These are phyloP conservation scores for Phyto melanocephala DNA, from an alignment of 2,888 invertebrate species.

Conservation along the genomic window DNA sequence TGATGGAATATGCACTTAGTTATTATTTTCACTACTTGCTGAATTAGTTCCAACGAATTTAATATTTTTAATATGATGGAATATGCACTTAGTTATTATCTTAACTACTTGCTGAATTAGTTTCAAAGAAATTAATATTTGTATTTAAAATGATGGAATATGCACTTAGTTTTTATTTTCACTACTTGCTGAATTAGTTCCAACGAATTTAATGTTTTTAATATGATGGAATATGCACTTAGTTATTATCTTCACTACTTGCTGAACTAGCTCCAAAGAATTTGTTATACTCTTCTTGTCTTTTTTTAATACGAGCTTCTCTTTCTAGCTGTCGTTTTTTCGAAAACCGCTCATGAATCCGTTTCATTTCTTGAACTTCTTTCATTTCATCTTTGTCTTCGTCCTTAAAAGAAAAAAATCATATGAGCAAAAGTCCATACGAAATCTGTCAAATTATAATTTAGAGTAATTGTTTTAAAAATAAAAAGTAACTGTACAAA, in stretches of 20 bases:
- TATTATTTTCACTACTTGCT: not conserved
- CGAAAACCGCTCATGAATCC: constrained; percentile 89
- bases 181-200: constrained; percentile 63
- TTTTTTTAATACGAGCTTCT: constrained; percentile 72
- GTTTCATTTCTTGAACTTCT: constrained; percentile 93
- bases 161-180: constrained; percentile 38
- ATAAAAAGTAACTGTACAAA: too few species aligned
- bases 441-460: not conserved
- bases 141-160: too few species aligned
- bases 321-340: constrained; percentile 82
- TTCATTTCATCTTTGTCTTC: constrained; percentile 97
- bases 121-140: too few species aligned
- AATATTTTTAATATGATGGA: too few species aligned
- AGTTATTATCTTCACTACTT: constrained; percentile 46
- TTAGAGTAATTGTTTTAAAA: too few species aligned
- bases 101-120: too few species aligned
- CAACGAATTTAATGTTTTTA: constrained; percentile 76
- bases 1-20: too few species aligned
- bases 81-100: too few species aligned
- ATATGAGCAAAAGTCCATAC: not conserved
- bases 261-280: constrained; percentile 71
- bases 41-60: too few species aligned
- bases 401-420: constrained; percentile 82
- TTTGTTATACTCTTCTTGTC: constrained; percentile 73
- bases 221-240: too few species aligned